phyloP scores from a whole-genome alignment of 2,888 invertebrate species.

The Drosophila mayaguana region DNA sequence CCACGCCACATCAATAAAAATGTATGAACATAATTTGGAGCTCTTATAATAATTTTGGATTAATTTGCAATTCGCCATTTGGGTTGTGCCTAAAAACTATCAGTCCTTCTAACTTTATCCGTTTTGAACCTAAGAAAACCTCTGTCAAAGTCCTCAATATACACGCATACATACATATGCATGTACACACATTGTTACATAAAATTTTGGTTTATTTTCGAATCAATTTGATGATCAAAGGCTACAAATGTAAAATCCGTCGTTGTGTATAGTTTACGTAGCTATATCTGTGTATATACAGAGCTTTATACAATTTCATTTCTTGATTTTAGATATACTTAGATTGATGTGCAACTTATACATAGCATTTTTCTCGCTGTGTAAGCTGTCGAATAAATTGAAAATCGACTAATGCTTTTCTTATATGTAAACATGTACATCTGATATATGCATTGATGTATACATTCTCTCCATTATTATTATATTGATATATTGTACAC shows the following conservation, averaged over 20 bases:
- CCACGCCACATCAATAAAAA: not conserved
- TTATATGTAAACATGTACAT: constrained; percentile 1
- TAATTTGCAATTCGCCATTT: constrained; percentile 16
- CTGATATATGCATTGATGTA: not conserved
- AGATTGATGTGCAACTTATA: not conserved
- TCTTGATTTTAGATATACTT: not conserved
- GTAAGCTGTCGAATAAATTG: not conserved
- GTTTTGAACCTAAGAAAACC: constrained; percentile 27
- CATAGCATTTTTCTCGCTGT: not conserved
- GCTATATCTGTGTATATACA: not conserved
- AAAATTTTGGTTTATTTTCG: not conserved
- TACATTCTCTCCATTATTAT: constrained; percentile 6
- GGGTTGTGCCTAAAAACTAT: constrained; percentile 54
- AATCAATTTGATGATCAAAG: constrained; percentile 1
- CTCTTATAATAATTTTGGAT: constrained; percentile 1
- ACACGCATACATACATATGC: not conserved
- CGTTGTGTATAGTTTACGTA: not conserved
- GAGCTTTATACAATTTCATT: not conserved
- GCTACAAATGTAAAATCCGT: constrained; percentile 1
- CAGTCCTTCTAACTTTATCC: constrained; percentile 51
- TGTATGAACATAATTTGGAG: not conserved
- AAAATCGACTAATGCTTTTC: not conserved
- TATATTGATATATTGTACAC: constrained; percentile 8
- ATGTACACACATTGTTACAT: not conserved
- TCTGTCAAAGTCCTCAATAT: constrained; percentile 14